Conservation (phyloP, 2,888 invertebrate species). For the Bimastos eiseni region DNA sequence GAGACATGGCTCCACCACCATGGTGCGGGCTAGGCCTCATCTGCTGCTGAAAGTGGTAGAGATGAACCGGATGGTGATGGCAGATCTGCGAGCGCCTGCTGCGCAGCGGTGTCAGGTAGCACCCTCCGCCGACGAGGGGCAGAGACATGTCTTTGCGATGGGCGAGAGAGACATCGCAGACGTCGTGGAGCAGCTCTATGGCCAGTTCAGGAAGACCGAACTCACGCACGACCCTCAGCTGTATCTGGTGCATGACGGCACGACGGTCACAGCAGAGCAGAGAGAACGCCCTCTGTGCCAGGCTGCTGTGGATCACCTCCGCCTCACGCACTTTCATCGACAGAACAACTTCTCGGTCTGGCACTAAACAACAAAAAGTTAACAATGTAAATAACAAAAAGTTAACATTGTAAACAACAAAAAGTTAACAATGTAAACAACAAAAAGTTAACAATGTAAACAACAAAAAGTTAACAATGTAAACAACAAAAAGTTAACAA, state of each 20-base stretch:
- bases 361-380: conserved; percentile 65
- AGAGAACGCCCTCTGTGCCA: conserved; percentile 79
- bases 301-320: conserved; percentile 71
- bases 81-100: neutral
- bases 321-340: conserved; percentile 83
- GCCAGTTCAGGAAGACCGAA: conserved; percentile 89
- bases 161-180: neutral
- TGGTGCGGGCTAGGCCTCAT: conserved; percentile 1
- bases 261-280: conserved; percentile 70
- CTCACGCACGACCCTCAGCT: conserved; percentile 87
- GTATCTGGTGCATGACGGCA: conserved; percentile 73
- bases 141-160: neutral
- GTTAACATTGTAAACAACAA: neutral
- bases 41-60: conserved; percentile 24
- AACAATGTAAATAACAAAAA: neutral
- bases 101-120: neutral
- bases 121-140: neutral
- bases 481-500: neutral
- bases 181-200: conserved; percentile 71
- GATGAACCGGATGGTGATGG: conserved; percentile 15
- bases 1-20: neutral
- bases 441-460: neutral
- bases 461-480: neutral
- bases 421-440: neutral
- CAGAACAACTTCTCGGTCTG: conserved; percentile 75